Evolutionary conservation across 2,888 invertebrate species (phyloP).

Genomic region (Coremacera marginata): DNA sequence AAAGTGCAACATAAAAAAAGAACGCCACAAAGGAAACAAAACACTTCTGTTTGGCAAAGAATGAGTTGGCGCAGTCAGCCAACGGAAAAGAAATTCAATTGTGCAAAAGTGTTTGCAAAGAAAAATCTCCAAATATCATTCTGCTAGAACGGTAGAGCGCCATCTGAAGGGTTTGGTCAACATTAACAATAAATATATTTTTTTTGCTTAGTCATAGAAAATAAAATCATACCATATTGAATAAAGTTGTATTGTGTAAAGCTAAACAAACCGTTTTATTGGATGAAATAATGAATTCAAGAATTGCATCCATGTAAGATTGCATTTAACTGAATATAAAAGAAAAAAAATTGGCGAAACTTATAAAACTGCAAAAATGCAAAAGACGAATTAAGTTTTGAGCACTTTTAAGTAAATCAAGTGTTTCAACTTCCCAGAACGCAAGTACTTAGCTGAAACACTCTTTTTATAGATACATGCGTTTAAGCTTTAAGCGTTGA

Average conservation of each 20-base stretch:
- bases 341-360: too few relatives aligned
- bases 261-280: not conserved
- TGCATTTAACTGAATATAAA: too few relatives aligned
- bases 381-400: too few relatives aligned
- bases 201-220: not conserved
- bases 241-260: not conserved
- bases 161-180: not conserved
- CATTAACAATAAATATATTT: not conserved
- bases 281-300: too few relatives aligned
- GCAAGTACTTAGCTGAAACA: too few relatives aligned
- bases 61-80: not conserved
- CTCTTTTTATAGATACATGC: too few relatives aligned
- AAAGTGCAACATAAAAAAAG: not conserved
- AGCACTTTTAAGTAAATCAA: too few relatives aligned
- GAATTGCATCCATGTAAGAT: too few relatives aligned
- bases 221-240: not conserved
- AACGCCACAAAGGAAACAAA: conserved; percentile 1
- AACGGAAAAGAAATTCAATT: not conserved
- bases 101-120: not conserved
- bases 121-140: not conserved
- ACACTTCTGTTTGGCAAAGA: not conserved
- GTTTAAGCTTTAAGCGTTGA: too few relatives aligned
- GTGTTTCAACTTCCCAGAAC: too few relatives aligned
- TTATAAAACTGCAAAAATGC: too few relatives aligned
- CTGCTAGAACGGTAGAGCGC: not conserved